Evolutionary conservation across 2,888 invertebrate genomes (phyloP).

Genomic region (Sisyra nigra): DNA sequence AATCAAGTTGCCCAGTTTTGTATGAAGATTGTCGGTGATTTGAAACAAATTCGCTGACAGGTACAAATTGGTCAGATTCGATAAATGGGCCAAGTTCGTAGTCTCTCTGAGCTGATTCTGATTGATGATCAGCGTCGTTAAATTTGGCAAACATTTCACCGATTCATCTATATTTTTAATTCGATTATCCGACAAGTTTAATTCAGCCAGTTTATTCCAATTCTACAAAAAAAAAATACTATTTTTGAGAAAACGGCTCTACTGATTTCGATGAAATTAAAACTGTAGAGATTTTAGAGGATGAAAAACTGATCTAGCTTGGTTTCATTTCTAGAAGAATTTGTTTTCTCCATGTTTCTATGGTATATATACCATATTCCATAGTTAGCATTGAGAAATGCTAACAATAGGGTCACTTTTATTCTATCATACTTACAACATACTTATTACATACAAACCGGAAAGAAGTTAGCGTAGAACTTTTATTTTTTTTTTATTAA

Average conservation of each 20-base stretch:
- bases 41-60: slow-evolving; percentile 64
- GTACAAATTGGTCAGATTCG: slow-evolving; percentile 58
- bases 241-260: not conserved
- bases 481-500: too few relatives aligned
- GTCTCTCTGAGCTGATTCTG: slow-evolving; percentile 64
- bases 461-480: too few relatives aligned
- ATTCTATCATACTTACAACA: too few relatives aligned
- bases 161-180: slow-evolving; percentile 65
- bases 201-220: slow-evolving; percentile 50
- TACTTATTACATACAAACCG: too few relatives aligned
- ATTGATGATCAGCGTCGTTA: slow-evolving; percentile 55
- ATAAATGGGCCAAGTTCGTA: slow-evolving; percentile 60
- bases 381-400: too few relatives aligned
- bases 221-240: slow-evolving; percentile 28
- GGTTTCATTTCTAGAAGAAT: too few relatives aligned
- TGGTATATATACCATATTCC: too few relatives aligned
- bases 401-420: too few relatives aligned
- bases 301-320: too few relatives aligned
- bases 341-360: too few relatives aligned
- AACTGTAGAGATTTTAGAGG: too few relatives aligned
- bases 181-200: slow-evolving; percentile 66
- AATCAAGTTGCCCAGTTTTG: slow-evolving; percentile 77
- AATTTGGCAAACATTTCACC: slow-evolving; percentile 55
- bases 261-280: too few relatives aligned
- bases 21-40: slow-evolving; percentile 60